Evolutionary conservation across 2,888 invertebrate species (phyloP).

Genomic region (Tetropium fuscum): DNA sequence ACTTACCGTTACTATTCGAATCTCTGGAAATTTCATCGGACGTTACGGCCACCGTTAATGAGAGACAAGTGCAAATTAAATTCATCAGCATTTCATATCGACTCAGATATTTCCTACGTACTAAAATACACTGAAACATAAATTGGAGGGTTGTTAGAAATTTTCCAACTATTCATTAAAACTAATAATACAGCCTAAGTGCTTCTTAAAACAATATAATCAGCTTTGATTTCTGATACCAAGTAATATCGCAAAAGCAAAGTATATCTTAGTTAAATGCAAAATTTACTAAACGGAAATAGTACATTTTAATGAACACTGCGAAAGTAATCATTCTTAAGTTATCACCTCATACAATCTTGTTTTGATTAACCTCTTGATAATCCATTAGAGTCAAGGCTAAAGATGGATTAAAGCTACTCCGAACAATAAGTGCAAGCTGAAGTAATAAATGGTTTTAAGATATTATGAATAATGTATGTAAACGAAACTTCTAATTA

Average conservation of each 20-base stretch:
- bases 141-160: not conserved
- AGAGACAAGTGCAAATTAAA: conserved; percentile 58
- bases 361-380: too few relatives aligned
- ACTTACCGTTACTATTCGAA: conserved; percentile 34
- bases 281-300: too few relatives aligned
- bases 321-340: too few relatives aligned
- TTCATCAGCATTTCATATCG: conserved; percentile 65
- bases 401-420: not conserved
- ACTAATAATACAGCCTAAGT: not conserved
- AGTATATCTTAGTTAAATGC: too few relatives aligned
- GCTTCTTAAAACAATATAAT: too few relatives aligned
- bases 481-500: too few relatives aligned
- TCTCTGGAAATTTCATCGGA: conserved; percentile 39
- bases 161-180: not conserved
- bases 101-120: conserved; percentile 59
- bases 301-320: too few relatives aligned
- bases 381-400: too few relatives aligned
- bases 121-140: conserved; percentile 52
- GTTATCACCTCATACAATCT: too few relatives aligned
- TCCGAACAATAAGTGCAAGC: not conserved
- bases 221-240: too few relatives aligned
- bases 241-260: too few relatives aligned
- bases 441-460: not conserved
- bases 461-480: too few relatives aligned
- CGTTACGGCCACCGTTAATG: conserved; percentile 56